Evolutionary conservation across 2,797 vertebrate species (phyloP).

Genomic region (Crocidura indochinensis): DNA sequence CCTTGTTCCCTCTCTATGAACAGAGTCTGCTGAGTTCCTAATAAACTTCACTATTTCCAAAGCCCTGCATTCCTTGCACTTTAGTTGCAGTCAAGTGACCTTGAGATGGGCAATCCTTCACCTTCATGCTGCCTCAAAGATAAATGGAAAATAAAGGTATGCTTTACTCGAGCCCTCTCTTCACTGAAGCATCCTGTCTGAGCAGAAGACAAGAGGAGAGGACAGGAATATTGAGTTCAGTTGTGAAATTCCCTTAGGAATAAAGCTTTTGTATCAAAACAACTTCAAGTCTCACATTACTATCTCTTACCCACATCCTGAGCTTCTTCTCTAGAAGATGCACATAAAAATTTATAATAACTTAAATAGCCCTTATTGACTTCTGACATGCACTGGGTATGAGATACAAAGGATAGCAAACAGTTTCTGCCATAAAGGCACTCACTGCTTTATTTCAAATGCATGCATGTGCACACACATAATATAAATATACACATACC

Average conservation of each 20-base stretch:
- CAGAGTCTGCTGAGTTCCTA: slow-evolving; percentile 27
- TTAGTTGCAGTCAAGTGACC: slow-evolving; percentile 73
- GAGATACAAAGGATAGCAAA: slow-evolving; percentile 65
- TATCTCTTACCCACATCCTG: not conserved
- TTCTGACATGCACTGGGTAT: slow-evolving; percentile 42
- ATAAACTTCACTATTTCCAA: slow-evolving; percentile 61
- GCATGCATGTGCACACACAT: slow-evolving; percentile 52
- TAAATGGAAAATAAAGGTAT: slow-evolving; percentile 33
- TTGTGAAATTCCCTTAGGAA: not conserved
- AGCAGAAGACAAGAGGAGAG: slow-evolving; percentile 7
- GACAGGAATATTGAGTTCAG: slow-evolving; percentile 43
- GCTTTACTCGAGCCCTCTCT: slow-evolving; percentile 12
- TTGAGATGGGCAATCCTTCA: slow-evolving; percentile 73
- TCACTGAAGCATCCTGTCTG: not conserved
- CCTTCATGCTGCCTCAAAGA: slow-evolving; percentile 63
- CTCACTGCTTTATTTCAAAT: slow-evolving; percentile 48
- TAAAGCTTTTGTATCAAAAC: not conserved
- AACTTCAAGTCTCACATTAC: slow-evolving; percentile 58
- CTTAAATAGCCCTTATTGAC: slow-evolving; percentile 71
- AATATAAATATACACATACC: slow-evolving; percentile 59
- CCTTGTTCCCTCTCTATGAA: slow-evolving; percentile 39
- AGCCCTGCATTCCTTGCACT: slow-evolving; percentile 42
- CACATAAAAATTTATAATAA: slow-evolving; percentile 80
- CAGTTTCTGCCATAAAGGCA: slow-evolving; percentile 69
- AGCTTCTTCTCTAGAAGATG: slow-evolving; percentile 45